A percentile compares a stretch with the other conserved stretches of the same genome.
phyloP scores from a whole-genome alignment of 2,888 invertebrate species.

The Neelides folsomi region DNA sequence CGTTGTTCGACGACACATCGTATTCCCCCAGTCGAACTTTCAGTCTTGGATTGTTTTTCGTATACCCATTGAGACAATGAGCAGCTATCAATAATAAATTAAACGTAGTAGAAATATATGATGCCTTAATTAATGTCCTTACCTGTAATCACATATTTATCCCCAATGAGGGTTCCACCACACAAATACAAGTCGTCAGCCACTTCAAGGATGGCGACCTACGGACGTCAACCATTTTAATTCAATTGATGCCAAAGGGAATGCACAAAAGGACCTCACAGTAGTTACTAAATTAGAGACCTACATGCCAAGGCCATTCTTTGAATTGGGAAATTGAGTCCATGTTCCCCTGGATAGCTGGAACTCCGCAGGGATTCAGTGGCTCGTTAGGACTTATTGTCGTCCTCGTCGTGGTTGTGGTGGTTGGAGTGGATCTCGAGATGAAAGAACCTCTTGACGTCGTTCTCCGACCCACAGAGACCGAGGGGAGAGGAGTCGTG shows the following conservation, averaged over 20 bases:
- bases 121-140: neutral
- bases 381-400: slow-evolving; percentile 2
- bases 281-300: slow-evolving; percentile 13
- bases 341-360: slow-evolving; percentile 31
- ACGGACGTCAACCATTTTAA: slow-evolving; percentile 12
- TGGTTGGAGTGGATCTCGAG: no score
- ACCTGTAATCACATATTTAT: slow-evolving; percentile 37
- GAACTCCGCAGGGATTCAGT: slow-evolving; percentile 30
- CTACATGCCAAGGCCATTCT: slow-evolving; percentile 41
- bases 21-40: slow-evolving; percentile 40
- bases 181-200: slow-evolving; percentile 39
- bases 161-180: slow-evolving; percentile 38
- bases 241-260: slow-evolving; percentile 1
- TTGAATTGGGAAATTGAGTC: slow-evolving; percentile 37
- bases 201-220: slow-evolving; percentile 39
- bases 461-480: neutral
- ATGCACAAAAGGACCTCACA: neutral
- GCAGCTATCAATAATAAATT: slow-evolving; percentile 33
- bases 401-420: neutral
- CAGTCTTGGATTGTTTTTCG: slow-evolving; percentile 25
- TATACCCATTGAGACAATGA: slow-evolving; percentile 38
- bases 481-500: neutral
- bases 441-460: neutral
- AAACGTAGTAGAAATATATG: neutral
- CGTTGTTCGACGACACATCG: slow-evolving; percentile 37